Evolutionary conservation across 2,888 invertebrate species (phyloP).

Genomic region (Reticulitermes lucifugus): DNA sequence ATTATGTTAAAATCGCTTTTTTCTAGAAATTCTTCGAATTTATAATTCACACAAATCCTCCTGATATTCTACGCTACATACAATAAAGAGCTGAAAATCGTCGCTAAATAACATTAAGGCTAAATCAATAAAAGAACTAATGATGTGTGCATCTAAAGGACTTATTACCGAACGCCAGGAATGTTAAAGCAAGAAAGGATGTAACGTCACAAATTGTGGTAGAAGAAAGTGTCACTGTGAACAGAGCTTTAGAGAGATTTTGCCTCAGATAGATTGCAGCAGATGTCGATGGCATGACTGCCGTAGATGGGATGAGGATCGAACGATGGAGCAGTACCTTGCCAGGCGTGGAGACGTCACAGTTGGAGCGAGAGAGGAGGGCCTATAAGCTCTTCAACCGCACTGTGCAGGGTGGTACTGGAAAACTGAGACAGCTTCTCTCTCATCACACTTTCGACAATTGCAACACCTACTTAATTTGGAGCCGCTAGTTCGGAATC

Average conservation of each 20-base stretch:
- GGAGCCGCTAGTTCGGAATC: too few species aligned
- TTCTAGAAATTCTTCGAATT: too few species aligned
- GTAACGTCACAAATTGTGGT: neutral
- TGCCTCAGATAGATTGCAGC: slow-evolving; percentile 3
- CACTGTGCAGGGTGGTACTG: neutral
- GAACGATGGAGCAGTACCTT: neutral
- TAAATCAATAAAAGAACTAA: too few species aligned
- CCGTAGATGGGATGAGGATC: slow-evolving; percentile 5
- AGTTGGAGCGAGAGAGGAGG: neutral
- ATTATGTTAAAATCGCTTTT: too few species aligned
- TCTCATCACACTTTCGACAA: neutral
- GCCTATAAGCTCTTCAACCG: neutral
- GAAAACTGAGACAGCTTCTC: neutral
- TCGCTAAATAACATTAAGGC: too few species aligned
- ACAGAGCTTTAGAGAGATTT: neutral
- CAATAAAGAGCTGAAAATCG: too few species aligned
- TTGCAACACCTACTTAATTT: neutral
- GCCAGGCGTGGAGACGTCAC: neutral
- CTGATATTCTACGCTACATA: too few species aligned
- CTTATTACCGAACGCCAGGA: too few species aligned
- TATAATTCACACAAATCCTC: too few species aligned
- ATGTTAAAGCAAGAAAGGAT: too few species aligned
- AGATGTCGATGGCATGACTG: slow-evolving; percentile 17
- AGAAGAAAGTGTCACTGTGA: neutral
- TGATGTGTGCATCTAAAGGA: too few species aligned